Conservation (phyloP, 2,888 invertebrate genomes). For the Spilosoma lubricipeda region DNA sequence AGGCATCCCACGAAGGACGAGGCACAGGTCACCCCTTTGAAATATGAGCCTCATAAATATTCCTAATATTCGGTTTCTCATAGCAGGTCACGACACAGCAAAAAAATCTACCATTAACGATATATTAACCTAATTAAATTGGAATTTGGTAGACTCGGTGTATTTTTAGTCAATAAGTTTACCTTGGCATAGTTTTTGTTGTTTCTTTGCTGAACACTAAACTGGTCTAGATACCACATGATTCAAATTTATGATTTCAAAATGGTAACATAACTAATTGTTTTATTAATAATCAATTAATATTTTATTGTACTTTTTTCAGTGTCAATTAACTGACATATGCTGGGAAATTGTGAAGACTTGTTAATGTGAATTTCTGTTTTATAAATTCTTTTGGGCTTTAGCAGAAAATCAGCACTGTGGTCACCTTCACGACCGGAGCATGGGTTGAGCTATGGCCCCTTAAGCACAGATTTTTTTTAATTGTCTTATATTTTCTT, state of each 20-base stretch:
- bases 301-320: too few relatives aligned
- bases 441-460: too few relatives aligned
- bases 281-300: too few relatives aligned
- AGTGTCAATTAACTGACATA: too few relatives aligned
- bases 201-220: not conserved
- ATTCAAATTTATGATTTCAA: not conserved
- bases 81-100: conserved; percentile 52
- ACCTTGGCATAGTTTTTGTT: not conserved
- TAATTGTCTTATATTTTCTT: too few relatives aligned
- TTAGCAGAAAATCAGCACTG: too few relatives aligned
- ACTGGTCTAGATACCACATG: not conserved
- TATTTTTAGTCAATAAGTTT: not conserved
- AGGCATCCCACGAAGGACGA: conserved; percentile 27
- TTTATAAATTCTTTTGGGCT: too few relatives aligned
- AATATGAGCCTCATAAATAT: conserved; percentile 54
- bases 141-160: conserved; percentile 5
- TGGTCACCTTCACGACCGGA: too few relatives aligned
- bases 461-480: too few relatives aligned
- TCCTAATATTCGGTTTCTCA: conserved; percentile 50
- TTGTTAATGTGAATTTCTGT: too few relatives aligned
- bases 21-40: conserved; percentile 44
- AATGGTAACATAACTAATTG: too few relatives aligned
- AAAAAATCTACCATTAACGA: conserved; percentile 55
- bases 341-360: too few relatives aligned
- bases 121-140: conserved; percentile 64